phyloP scores from a whole-genome alignment of 2,888 invertebrate species.

The Mesorhabditis sp. region DNA sequence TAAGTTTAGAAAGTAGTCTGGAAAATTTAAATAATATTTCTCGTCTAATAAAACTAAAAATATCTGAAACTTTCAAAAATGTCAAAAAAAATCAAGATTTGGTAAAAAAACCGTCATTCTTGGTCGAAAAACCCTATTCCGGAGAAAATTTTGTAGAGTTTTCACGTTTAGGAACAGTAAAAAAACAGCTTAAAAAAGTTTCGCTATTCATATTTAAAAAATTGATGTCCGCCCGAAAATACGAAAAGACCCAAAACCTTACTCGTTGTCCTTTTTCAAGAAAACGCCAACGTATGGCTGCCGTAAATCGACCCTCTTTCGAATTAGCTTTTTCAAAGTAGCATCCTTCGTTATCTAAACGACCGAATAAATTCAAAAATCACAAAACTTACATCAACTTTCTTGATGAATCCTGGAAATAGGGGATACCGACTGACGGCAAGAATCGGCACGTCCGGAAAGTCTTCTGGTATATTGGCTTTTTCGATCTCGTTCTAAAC shows the following conservation, averaged over 20 bases:
- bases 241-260: slow-evolving; percentile 26
- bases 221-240: background rate
- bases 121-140: no score
- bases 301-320: slow-evolving; percentile 87
- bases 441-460: slow-evolving; percentile 92
- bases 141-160: no score
- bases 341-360: slow-evolving; percentile 76
- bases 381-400: slow-evolving; percentile 74
- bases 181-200: no score
- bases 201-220: no score
- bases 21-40: background rate
- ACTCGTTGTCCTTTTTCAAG: slow-evolving; percentile 83
- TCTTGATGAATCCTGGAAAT: slow-evolving; percentile 94
- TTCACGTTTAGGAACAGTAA: no score
- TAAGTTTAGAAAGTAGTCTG: background rate
- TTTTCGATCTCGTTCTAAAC: slow-evolving; percentile 30
- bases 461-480: slow-evolving; percentile 87
- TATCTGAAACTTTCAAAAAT: background rate
- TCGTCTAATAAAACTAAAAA: background rate
- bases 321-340: slow-evolving; percentile 78
- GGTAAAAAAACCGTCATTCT: slow-evolving; percentile 12
- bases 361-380: slow-evolving; percentile 8
- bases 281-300: slow-evolving; percentile 97
- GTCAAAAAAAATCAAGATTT: slow-evolving; percentile 12
- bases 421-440: slow-evolving; percentile 90